Conservation (phyloP, 2,797 vertebrate genomes). For the Labeo calbasu region DNA sequence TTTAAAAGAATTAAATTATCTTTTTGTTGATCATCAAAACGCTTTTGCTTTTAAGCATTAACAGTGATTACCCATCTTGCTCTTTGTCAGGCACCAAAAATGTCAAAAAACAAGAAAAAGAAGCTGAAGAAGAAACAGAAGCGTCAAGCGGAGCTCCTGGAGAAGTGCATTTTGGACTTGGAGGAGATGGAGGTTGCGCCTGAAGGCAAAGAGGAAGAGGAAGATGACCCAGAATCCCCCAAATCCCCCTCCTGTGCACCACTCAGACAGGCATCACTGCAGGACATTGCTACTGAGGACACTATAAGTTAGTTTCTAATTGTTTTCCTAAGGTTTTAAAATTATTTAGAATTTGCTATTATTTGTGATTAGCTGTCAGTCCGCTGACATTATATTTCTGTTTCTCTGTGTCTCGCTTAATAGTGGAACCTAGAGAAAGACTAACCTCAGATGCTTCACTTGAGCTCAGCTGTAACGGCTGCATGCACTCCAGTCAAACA, state of each 20-base stretch:
- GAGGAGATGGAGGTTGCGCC: constrained; percentile 93
- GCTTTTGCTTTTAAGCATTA: not conserved
- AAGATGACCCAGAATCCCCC: constrained; percentile 76
- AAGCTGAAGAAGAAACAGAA: constrained; percentile 99
- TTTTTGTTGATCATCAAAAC: not conserved
- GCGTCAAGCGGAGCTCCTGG: constrained; percentile 91
- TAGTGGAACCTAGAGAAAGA: constrained; percentile 63
- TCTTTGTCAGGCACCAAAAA: constrained; percentile 85
- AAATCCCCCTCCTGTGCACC: constrained; percentile 74
- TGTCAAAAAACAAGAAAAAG: constrained; percentile 99
- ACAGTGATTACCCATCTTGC: not conserved
- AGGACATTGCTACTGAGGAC: constrained; percentile 75
- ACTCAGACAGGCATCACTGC: constrained; percentile 81
- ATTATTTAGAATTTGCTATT: not conserved
- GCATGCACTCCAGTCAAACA: constrained; percentile 66
- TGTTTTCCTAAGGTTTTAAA: not conserved
- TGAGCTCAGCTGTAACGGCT: constrained; percentile 90
- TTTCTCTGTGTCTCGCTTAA: not conserved
- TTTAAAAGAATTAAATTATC: not conserved
- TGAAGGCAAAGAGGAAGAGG: constrained; percentile 79
- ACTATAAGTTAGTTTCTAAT: constrained; percentile 64
- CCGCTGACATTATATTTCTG: not conserved
- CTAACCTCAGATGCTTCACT: constrained; percentile 71
- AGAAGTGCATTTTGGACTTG: constrained; percentile 94
- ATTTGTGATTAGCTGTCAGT: constrained; percentile 12